These are phyloP conservation scores for Chrysolina oricalcia DNA, from an alignment of 2,888 invertebrate species.

Conservation along the genomic window DNA sequence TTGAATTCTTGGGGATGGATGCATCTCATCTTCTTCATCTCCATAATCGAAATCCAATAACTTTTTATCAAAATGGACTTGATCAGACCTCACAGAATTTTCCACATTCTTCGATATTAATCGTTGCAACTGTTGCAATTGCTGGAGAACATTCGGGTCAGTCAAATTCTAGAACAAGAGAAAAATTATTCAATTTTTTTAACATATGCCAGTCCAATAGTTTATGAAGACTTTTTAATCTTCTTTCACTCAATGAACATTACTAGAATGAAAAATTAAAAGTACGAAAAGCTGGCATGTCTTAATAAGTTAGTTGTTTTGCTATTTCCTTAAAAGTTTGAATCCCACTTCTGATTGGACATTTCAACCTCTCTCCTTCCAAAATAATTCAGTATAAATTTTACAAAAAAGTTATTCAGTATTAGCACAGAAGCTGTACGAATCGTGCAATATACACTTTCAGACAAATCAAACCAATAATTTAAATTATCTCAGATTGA, in stretches of 20 bases:
- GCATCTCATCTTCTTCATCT: slow-evolving; percentile 89
- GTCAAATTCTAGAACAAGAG: slow-evolving; percentile 61
- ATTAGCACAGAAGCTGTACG: no score
- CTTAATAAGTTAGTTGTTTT: slow-evolving; percentile 24
- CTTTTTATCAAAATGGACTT: slow-evolving; percentile 87
- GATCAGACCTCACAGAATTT: slow-evolving; percentile 68
- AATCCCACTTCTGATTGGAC: no score
- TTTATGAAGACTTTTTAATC: no score
- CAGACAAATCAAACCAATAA: no score
- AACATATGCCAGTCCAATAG: no score
- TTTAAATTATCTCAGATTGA: no score
- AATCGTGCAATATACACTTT: no score
- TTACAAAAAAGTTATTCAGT: no score
- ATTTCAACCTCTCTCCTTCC: no score
- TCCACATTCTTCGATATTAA: slow-evolving; percentile 71
- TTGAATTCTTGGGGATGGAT: slow-evolving; percentile 71
- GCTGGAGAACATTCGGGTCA: slow-evolving; percentile 72
- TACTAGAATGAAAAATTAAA: not conserved
- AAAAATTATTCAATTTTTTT: slow-evolving; percentile 1
- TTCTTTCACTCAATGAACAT: not conserved
- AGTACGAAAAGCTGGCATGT: slow-evolving; percentile 5
- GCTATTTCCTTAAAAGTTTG: no score
- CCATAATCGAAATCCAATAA: slow-evolving; percentile 93
- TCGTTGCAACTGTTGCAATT: slow-evolving; percentile 79
- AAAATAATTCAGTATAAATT: no score